Percentiles rank a stretch among this genome's conserved stretches.
Evolutionary conservation across 2,888 invertebrate species (phyloP).

Genomic region (Pristionchus mayeri): DNA sequence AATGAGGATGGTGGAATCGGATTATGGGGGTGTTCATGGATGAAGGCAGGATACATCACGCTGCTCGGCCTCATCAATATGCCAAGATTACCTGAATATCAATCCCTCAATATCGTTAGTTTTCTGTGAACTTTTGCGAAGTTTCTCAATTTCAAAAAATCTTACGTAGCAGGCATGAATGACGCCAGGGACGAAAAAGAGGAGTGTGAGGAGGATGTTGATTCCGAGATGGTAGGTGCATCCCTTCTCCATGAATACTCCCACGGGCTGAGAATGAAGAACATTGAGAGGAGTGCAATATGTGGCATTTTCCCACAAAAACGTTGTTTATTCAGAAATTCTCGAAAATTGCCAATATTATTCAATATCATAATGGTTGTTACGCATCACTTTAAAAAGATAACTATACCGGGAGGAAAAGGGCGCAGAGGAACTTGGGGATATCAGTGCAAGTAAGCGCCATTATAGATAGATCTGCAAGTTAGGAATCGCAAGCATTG

Average conservation of each 20-base stretch:
- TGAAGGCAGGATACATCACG: too few species aligned
- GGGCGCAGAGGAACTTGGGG: background rate
- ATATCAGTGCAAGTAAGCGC: background rate
- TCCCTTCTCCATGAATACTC: conserved; percentile 66
- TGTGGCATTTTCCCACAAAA: background rate
- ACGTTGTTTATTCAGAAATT: background rate
- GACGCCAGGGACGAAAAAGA: conserved; percentile 65
- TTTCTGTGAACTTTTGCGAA: too few species aligned
- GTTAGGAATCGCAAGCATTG: too few species aligned
- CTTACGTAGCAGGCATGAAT: background rate
- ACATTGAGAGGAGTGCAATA: too few species aligned
- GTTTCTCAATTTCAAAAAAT: too few species aligned
- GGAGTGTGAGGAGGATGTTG: conserved; percentile 65
- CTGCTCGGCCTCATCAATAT: too few species aligned
- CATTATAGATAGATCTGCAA: background rate
- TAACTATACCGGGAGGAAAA: background rate
- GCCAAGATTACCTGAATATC: too few species aligned
- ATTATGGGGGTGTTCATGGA: too few species aligned
- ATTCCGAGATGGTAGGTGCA: conserved; percentile 65
- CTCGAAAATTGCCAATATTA: too few species aligned
- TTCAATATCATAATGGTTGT: too few species aligned
- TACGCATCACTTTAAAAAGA: background rate
- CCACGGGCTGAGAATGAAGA: conserved; percentile 61
- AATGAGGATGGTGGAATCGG: too few species aligned
- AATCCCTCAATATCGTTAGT: too few species aligned